Percentiles rank a stretch among this genome's conserved stretches.
phyloP scores from a whole-genome alignment of 2,113 vertebrate genomes.

The Gracilinanus agilis region DNA sequence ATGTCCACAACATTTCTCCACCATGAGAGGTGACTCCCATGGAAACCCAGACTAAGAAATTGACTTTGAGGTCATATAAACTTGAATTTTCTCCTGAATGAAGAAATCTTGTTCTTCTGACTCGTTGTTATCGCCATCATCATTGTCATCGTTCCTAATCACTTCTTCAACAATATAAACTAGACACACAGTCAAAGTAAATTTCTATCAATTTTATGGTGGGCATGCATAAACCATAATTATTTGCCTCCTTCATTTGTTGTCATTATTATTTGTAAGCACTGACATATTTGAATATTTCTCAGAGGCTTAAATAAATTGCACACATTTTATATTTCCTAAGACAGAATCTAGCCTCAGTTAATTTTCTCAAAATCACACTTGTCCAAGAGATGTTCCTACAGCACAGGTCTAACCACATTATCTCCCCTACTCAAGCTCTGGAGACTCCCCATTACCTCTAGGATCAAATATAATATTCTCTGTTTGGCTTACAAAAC shows the following conservation, averaged over 20 bases:
- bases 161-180: neutral
- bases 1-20: slow-evolving; percentile 5
- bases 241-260: slow-evolving; percentile 2
- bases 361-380: neutral
- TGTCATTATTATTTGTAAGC: neutral
- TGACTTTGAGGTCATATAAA: slow-evolving; percentile 9
- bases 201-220: neutral
- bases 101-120: slow-evolving; percentile 30
- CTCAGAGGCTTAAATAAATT: slow-evolving; percentile 29
- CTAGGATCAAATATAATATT: no score
- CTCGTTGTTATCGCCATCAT: slow-evolving; percentile 7
- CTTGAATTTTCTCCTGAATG: slow-evolving; percentile 20
- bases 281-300: slow-evolving; percentile 5
- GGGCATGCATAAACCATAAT: slow-evolving; percentile 4
- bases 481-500: no score
- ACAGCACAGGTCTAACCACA: neutral
- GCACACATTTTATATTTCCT: slow-evolving; percentile 8
- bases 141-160: neutral
- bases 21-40: neutral
- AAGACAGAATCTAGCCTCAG: neutral
- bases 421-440: neutral
- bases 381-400: neutral
- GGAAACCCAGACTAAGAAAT: neutral
- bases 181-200: neutral
- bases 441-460: no score